Evolutionary conservation across 2,113 vertebrate genomes (phyloP).

Genomic region (Acanthisitta chloris): DNA sequence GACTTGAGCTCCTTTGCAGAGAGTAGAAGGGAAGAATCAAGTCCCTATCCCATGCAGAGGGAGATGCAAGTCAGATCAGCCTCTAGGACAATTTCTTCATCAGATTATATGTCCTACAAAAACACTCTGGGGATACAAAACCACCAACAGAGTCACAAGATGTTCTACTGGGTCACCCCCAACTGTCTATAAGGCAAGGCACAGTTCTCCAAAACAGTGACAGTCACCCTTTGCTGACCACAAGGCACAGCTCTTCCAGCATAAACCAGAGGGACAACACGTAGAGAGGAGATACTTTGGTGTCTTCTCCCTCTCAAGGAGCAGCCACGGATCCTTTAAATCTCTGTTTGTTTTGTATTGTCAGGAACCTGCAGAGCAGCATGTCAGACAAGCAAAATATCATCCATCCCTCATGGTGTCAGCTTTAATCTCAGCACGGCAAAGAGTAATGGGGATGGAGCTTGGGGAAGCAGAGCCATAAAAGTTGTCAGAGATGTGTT

Average conservation of each 20-base stretch:
- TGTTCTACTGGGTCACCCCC: too few relatives aligned
- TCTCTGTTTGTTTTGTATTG: not conserved
- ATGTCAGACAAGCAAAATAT: not conserved
- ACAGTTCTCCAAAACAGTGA: too few relatives aligned
- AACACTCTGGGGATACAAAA: not conserved
- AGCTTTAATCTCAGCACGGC: not conserved
- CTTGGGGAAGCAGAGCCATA: not conserved
- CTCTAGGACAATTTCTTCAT: not conserved
- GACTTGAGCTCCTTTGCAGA: not conserved
- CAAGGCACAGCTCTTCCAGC: not conserved
- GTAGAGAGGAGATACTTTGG: not conserved
- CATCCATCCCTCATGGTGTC: not conserved
- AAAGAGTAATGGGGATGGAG: not conserved
- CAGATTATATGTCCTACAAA: not conserved
- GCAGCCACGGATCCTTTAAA: not conserved
- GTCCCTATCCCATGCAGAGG: not conserved
- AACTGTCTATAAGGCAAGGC: too few relatives aligned
- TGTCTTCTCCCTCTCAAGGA: not conserved
- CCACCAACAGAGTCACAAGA: too few relatives aligned
- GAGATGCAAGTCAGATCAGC: not conserved
- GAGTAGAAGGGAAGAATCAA: not conserved
- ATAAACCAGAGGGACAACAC: not conserved
- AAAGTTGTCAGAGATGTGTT: not conserved
- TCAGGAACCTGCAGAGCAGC: rapidly evolving
- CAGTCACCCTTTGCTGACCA: rapidly evolving